Percentiles rank a stretch among this genome's conserved stretches.
Conservation (phyloP, 2,888 invertebrate genomes). For the Trichogramma evanescens region DNA sequence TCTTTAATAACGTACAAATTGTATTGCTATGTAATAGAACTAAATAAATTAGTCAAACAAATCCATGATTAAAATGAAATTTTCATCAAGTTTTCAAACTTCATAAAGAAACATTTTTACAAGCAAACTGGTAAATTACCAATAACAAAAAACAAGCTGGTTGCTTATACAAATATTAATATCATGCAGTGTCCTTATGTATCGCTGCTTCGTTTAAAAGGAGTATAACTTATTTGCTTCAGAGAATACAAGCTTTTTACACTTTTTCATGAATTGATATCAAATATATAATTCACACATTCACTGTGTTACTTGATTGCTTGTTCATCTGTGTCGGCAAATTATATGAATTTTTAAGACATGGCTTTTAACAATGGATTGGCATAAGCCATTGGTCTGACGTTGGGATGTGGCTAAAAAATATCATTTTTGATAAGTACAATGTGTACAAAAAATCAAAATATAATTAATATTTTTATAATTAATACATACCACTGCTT, state of each 20-base stretch:
- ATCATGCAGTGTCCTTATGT: constrained; percentile 27
- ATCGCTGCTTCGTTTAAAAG: constrained; percentile 30
- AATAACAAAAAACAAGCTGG: constrained; percentile 15
- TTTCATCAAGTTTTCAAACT: constrained; percentile 6
- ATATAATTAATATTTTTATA: constrained; percentile 4
- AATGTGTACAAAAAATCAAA: constrained; percentile 28
- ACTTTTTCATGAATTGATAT: constrained; percentile 34
- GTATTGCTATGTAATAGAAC: constrained; percentile 3
- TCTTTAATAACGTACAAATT: no score
- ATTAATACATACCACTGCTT: constrained; percentile 76
- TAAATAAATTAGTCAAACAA: constrained; percentile 10
- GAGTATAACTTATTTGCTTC: constrained; percentile 30
- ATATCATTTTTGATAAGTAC: no score
- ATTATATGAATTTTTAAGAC: constrained; percentile 53
- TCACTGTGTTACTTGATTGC: constrained; percentile 38
- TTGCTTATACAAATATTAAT: constrained; percentile 30
- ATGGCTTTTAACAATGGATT: constrained; percentile 74
- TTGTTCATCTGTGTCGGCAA: constrained; percentile 26
- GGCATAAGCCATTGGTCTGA: constrained; percentile 96
- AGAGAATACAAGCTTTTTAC: constrained; percentile 31
- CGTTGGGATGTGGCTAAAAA: constrained; percentile 90
- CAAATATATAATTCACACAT: constrained; percentile 43
- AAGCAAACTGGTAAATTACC: constrained; percentile 14
- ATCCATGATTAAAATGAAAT: constrained; percentile 9
- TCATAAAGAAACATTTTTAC: constrained; percentile 16